Conservation (phyloP, 2,888 invertebrate species). For the Brenthis ino region DNA sequence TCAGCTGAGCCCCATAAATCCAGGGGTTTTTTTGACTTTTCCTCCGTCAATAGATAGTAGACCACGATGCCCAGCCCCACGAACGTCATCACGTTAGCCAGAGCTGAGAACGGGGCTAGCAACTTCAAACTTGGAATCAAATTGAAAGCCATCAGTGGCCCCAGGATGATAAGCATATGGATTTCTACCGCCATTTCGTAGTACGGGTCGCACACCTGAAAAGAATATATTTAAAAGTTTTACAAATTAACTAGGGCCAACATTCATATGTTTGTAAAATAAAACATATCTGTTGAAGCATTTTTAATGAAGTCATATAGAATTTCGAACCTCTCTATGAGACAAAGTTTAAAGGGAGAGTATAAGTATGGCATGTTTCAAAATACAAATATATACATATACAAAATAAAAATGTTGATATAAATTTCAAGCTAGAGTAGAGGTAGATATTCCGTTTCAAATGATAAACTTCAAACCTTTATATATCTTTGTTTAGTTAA, state of each 20-base stretch:
- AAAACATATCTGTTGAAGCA: no score
- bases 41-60: slow-evolving; percentile 84
- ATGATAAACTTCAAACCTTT: no score
- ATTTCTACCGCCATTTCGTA: slow-evolving; percentile 73
- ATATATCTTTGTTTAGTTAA: no score
- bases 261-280: no score
- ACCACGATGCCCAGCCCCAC: slow-evolving; percentile 89
- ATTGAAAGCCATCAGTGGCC: slow-evolving; percentile 87
- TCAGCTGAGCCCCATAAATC: slow-evolving; percentile 65
- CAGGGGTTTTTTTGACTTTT: slow-evolving; percentile 66
- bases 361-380: no score
- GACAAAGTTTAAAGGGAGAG: no score
- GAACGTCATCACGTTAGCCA: slow-evolving; percentile 91
- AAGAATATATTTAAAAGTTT: slow-evolving; percentile 32
- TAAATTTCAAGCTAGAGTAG: no score
- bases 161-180: slow-evolving; percentile 86
- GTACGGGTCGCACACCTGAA: slow-evolving; percentile 77
- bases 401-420: no score
- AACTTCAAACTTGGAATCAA: slow-evolving; percentile 89
- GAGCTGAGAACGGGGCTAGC: slow-evolving; percentile 91
- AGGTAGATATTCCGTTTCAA: no score
- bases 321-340: no score
- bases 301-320: no score
- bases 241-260: not conserved
- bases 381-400: no score